phyloP scores from a whole-genome alignment of 2,113 vertebrate species.

The Pogonocichla stellata region DNA sequence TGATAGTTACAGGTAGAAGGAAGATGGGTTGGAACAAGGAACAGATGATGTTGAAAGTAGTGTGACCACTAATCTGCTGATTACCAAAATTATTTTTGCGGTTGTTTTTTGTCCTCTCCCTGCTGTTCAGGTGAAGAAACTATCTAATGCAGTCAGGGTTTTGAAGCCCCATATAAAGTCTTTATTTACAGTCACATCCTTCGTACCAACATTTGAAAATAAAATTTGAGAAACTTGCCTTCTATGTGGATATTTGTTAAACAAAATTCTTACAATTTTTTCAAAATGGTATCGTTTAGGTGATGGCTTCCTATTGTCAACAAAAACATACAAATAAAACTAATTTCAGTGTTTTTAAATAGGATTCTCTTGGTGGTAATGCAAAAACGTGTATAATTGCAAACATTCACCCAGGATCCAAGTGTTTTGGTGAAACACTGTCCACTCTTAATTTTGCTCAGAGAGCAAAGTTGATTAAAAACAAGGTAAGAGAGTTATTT shows the following conservation, averaged over 20 bases:
- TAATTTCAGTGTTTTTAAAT: slow-evolving; percentile 2
- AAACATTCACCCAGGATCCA: slow-evolving; percentile 95
- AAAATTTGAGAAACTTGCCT: background rate
- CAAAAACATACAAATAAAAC: background rate
- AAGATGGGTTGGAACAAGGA: background rate
- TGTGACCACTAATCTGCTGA: background rate
- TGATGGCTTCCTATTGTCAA: background rate
- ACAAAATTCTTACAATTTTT: background rate
- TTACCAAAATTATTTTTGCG: background rate
- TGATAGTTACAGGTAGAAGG: background rate
- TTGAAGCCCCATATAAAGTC: background rate
- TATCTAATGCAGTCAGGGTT: background rate
- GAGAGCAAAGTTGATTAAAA: slow-evolving; percentile 96
- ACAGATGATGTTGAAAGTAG: background rate
- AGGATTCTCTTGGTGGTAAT: slow-evolving; percentile 97
- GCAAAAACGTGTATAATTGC: slow-evolving; percentile 95
- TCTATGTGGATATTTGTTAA: background rate
- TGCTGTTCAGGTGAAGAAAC: background rate
- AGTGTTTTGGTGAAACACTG: slow-evolving; percentile 92
- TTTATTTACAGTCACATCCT: background rate
- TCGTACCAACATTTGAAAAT: background rate
- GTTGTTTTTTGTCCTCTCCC: background rate
- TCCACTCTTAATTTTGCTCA: slow-evolving; percentile 97
- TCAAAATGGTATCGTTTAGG: background rate
- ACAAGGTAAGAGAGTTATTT: slow-evolving; percentile 81